Base-by-base conservation (phyloP, 2,113 vertebrate species). In the Amphiprion ocellaris region DNA sequence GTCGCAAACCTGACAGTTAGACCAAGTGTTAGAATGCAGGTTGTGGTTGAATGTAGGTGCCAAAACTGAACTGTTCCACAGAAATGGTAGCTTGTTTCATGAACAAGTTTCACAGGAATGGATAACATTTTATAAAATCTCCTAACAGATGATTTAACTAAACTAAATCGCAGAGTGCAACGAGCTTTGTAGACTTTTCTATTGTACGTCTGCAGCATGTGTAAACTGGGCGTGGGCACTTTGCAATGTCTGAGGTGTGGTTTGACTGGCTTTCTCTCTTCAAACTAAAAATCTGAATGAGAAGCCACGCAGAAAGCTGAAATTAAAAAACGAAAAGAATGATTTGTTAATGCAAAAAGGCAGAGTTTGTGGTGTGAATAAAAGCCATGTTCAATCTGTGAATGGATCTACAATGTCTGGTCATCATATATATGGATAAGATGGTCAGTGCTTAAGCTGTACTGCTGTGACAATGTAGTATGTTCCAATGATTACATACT, bases 211-310 rank as follows among this genome's bases (percentile, higher is more conserved):
- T 64, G 41, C 23, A 61, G 39, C 67, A 47, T 77, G 70, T 71
- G 37, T 79, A 68, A 79, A 79, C 54, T 79, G 69, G 85, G 89
- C 78, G 85, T 85, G 86, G 79, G 10, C 70, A 37, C 54, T 73
- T 74, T 41, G 30, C 19, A 44, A 28, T 60, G 39, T 74, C n/a
- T 52, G 33, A 71, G 69, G 79, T 79, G 82, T 82, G 46, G 52
- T 60, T 73, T 67, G 41, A 7, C 28, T 64, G 81, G 33, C 17
- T 52, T 9, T 44, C 5, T 21, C 50, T 52, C 49, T 26, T 78
- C 52, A 61, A 54, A 23, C n/a, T 56, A 21, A 59, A 47, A 17
- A 60, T 30, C 16, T 70, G 1, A 80, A 61, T 73, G 50, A 82
- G 54, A 23, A 15, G 39, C 14, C 5, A 1, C 64, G 39, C 44